Base-by-base conservation (phyloP, 2,888 invertebrate species). In the Epirrhoe tristata region DNA sequence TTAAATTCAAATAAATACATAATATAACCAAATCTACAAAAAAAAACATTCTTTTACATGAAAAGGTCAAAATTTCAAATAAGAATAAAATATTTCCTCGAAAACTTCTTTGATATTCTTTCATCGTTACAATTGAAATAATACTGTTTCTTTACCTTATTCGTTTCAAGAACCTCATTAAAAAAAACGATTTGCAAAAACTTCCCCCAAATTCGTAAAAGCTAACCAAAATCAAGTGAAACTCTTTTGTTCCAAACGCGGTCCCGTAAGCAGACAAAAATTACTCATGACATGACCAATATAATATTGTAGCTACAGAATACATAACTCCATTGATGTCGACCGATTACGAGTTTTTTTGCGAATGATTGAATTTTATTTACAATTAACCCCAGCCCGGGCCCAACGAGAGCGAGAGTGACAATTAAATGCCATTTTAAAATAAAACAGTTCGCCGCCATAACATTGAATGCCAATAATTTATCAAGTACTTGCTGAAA, bases 281-380 rank as follows among this genome's bases (percentile, higher is more conserved):
- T 55, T 55, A 63, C 62, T 48, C 69, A 80, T 77, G 78, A 81
- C 69, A 80, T 77, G 78, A 81, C 63, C 77, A 79, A 75, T 75
- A 73, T 73, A 79, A 81, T 78, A 80, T 82, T 79, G 77, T 77
- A 79, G 75, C 73, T n/a, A 24, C 78, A 74, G 75, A 77, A 83
- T 76, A 76, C 81, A 82, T 77, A 85, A 84, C 85, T 84, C 88
- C 91, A 88, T 88, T 90, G 90, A 89, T 90, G 88, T 86, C 87
- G 88, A 84, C 86, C 88, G 89, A 91, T 92, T 91, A 90, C 77
- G 84, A 84, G 80, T 82, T 90, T 93, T 93, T 93, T 93, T 90
- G 87, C 91, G 88, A 92, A 89, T 93, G 91, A 93, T 92, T 89
- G 90, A 90, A 92, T 93, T 93, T 92, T 93, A 93, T 93, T 93